These are phyloP conservation scores for Petrocephalus sullivani DNA, from an alignment of 2,797 vertebrate genomes.

Conservation along the genomic window DNA sequence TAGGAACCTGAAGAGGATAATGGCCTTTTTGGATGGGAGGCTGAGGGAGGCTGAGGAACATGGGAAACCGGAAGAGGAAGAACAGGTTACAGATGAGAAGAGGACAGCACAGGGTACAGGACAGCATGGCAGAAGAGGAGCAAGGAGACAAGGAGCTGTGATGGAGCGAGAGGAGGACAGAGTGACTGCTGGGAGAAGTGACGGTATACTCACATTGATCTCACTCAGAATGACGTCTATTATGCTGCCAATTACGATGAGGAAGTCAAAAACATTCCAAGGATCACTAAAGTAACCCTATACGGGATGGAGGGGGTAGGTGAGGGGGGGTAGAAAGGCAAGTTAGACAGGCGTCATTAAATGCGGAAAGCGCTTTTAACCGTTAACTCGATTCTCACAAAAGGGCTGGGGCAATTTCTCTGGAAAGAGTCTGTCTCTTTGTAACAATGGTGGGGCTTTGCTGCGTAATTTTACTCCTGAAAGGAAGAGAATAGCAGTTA, in stretches of 20 bases:
- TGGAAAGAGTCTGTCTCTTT: conserved; percentile 26
- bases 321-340: conserved; percentile 75
- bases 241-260: conserved; percentile 99
- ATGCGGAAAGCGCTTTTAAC: conserved; percentile 32
- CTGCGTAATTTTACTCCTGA: conserved; percentile 15
- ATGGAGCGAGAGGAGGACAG: conserved; percentile 41
- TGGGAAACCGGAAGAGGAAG: conserved; percentile 27
- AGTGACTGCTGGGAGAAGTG: conserved; percentile 44
- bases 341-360: conserved; percentile 58
- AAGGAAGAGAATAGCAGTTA: conserved; percentile 17
- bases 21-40: conserved; percentile 15
- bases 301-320: conserved; percentile 85
- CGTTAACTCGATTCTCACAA: conserved; percentile 20
- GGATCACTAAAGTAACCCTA: conserved; percentile 99
- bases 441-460: neutral
- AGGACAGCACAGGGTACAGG: conserved; percentile 30
- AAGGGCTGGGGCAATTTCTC: conserved; percentile 20
- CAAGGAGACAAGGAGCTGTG: conserved; percentile 36
- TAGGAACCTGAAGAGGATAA: conserved; percentile 30
- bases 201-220: conserved; percentile 97
- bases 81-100: conserved; percentile 23
- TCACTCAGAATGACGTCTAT: conserved; percentile 99
- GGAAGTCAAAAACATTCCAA: conserved; percentile 99
- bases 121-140: conserved; percentile 7
- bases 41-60: conserved; percentile 22